Evolutionary conservation across 2,888 invertebrate genomes (phyloP).

Genomic region (Zonitis immaculata): DNA sequence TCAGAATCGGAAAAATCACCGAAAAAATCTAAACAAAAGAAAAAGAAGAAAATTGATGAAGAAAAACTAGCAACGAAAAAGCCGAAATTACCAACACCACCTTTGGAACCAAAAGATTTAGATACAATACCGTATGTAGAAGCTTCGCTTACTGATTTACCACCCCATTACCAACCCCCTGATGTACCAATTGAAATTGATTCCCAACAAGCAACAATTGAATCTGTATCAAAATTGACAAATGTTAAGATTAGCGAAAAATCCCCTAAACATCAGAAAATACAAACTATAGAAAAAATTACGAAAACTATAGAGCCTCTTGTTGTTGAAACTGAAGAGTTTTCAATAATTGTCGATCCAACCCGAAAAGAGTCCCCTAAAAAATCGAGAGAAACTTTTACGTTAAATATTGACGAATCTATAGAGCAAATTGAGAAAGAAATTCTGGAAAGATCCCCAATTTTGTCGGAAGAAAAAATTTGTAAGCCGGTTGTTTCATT

Average conservation of each 20-base stretch:
- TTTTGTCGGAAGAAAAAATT: conserved; percentile 32
- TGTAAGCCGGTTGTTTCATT: conserved; percentile 27
- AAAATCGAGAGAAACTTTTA: conserved; percentile 37
- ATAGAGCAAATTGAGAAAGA: conserved; percentile 35
- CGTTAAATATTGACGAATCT: conserved; percentile 35
- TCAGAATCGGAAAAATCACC: conserved; percentile 46
- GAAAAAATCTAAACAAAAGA: conserved; percentile 37
- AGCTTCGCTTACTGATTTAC: conserved; percentile 31
- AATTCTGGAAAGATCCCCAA: conserved; percentile 34
- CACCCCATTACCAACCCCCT: conserved; percentile 20
- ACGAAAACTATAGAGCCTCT: conserved; percentile 40
- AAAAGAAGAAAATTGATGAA: conserved; percentile 30
- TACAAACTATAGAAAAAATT: conserved; percentile 36
- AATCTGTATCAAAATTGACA: conserved; percentile 9
- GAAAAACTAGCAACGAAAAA: conserved; percentile 36
- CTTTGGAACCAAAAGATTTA: conserved; percentile 32
- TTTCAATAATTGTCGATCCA: conserved; percentile 39
- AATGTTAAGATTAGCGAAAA: conserved; percentile 16
- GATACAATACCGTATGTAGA: conserved; percentile 43
- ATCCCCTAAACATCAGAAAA: conserved; percentile 24
- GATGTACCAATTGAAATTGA: conserved; percentile 8
- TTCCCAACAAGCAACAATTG: no score
- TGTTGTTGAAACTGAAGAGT: conserved; percentile 40
- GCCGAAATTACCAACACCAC: conserved; percentile 41
- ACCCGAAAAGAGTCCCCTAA: conserved; percentile 35